Base-by-base conservation (phyloP, 2,888 invertebrate genomes). In the Ypsolopha sequella region DNA sequence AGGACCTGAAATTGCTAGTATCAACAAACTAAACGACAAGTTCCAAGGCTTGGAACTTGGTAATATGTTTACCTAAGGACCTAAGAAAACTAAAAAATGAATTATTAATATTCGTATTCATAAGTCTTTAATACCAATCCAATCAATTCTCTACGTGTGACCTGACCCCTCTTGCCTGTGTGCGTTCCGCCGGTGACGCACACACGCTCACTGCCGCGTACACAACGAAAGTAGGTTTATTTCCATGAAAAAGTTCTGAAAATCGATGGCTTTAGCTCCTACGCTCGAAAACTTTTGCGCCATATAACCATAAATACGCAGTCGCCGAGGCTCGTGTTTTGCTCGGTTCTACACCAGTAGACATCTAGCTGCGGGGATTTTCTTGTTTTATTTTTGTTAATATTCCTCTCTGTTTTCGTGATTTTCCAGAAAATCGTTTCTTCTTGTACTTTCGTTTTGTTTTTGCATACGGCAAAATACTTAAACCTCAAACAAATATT, bases 161-260 rank as follows among this genome's bases (percentile, higher is more conserved):
- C 82, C 81, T 77, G 68, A 61, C 61, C 57, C 49, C 39, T 41
- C 54, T 39, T 51, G 48, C 10, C 50, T 66, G 76, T 80, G 73
- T 71, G 71, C 50, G 77, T 75, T 56, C 55, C 60, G 62, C 62
- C 56, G 58, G 60, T 51, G 59, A 70, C 76, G 58, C 79, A 76
- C 80, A 81, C 79, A 66, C 36, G n/a, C 48, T 57, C 54, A 54
- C 41, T 52, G 46, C 62, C 61, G 62, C 71, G 68, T 77, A 78
- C 78, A 84, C 80, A 79, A 76, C 73, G 76, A 81, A 84, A 85
- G 85, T 85, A 80, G 85, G 85, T 85, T 85, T 85, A 84, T 87
- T 84, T 86, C 86, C 86, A 86, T 84, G 87, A 87, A 87, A 87
- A 87, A 87, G 84, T 87, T 87, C 86, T 80, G 85, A 86, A 87